phyloP scores from a whole-genome alignment of 2,113 vertebrate genomes.

The human region GRCh38 chrX:32780501-32781000 shows the following conservation, averaged over 20 bases:
- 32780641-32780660: neutral
- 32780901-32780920: no score
- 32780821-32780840: neutral
- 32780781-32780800: neutral
- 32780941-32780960: no score
- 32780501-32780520: neutral
- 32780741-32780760: neutral
- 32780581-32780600: neutral
- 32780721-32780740: neutral
- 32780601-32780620: neutral
- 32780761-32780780: neutral
- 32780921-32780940: no score
- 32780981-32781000: no score
- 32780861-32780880: no score
- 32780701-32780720: neutral
- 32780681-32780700: neutral
- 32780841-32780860: no score
- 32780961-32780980: no score
- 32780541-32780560: neutral
- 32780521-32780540: neutral
- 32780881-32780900: no score
- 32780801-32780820: neutral
- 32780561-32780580: neutral
- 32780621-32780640: neutral
- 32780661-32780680: neutral